phyloP scores from a whole-genome alignment of 2,888 invertebrate species.

The Parnassius smintheus region DNA sequence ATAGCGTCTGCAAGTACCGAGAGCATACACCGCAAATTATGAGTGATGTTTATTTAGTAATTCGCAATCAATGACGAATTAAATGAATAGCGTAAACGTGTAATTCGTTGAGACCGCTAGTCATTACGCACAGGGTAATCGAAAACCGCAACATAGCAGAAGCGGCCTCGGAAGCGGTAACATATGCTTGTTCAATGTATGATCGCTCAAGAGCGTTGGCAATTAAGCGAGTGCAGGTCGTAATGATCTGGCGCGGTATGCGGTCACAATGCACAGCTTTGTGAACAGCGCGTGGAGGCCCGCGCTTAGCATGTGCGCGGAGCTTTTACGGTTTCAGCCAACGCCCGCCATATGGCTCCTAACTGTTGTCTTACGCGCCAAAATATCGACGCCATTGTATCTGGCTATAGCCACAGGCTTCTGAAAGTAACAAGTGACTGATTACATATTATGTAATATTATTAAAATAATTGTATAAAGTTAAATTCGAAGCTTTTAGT shows the following conservation, averaged over 20 bases:
- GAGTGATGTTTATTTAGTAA: constrained; percentile 36
- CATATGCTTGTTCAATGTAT: constrained; percentile 68
- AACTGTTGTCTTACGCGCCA: constrained; percentile 39
- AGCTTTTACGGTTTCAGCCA: constrained; percentile 74
- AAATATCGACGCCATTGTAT: constrained; percentile 20
- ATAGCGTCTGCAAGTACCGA: constrained; percentile 34
- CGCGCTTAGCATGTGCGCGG: constrained; percentile 38
- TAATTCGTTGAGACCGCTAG: constrained; percentile 45
- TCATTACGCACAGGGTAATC: constrained; percentile 62
- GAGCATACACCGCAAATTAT: constrained; percentile 49
- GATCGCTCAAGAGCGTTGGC: constrained; percentile 48
- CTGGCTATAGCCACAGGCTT: constrained; percentile 18
- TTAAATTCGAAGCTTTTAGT: neutral
- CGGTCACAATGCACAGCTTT: constrained; percentile 40
- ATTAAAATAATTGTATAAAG: neutral
- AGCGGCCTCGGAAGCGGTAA: constrained; percentile 57
- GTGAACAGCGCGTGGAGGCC: constrained; percentile 29
- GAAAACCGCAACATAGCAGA: constrained; percentile 67
- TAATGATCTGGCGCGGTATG: constrained; percentile 49
- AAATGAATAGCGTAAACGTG: constrained; percentile 47
- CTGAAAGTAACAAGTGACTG: constrained; percentile 23
- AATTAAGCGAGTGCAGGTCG: constrained; percentile 54
- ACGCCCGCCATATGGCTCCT: constrained; percentile 63
- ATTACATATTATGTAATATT: neutral
- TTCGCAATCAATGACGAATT: constrained; percentile 45